A percentile compares a stretch with the other conserved stretches of the same genome.
These are phyloP conservation scores for Struthidea cinerea DNA, from an alignment of 2,113 vertebrate species.

Conservation along the genomic window DNA sequence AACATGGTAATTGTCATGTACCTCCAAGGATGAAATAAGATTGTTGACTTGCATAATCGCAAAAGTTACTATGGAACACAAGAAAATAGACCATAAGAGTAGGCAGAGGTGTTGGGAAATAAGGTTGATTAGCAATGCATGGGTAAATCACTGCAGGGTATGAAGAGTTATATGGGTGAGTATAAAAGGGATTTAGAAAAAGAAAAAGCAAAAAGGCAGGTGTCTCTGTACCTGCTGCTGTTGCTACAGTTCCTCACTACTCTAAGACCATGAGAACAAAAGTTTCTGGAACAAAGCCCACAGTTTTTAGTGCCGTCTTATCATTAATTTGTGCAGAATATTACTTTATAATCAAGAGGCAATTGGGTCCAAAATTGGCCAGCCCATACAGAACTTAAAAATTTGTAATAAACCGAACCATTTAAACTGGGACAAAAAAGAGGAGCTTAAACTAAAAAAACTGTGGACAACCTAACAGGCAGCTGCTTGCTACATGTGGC, in stretches of 20 bases:
- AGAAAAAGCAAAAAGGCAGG: background rate
- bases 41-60: background rate
- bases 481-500: background rate
- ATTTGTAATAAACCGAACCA: background rate
- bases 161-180: background rate
- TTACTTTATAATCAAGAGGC: background rate
- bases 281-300: background rate
- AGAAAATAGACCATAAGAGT: background rate
- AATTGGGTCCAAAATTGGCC: background rate
- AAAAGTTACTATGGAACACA: background rate
- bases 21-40: background rate
- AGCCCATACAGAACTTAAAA: background rate
- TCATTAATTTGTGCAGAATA: background rate
- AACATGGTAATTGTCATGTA: background rate
- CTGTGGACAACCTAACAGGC: background rate
- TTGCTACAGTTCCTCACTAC: background rate
- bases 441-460: background rate
- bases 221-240: background rate
- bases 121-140: background rate
- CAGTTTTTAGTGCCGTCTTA: background rate
- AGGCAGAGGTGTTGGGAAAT: constrained; percentile 7
- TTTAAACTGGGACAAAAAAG: background rate
- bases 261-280: background rate
- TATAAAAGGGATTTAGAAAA: background rate
- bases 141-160: background rate